Conservation (phyloP, 2,888 invertebrate genomes). For the Alloplasta piceator region DNA sequence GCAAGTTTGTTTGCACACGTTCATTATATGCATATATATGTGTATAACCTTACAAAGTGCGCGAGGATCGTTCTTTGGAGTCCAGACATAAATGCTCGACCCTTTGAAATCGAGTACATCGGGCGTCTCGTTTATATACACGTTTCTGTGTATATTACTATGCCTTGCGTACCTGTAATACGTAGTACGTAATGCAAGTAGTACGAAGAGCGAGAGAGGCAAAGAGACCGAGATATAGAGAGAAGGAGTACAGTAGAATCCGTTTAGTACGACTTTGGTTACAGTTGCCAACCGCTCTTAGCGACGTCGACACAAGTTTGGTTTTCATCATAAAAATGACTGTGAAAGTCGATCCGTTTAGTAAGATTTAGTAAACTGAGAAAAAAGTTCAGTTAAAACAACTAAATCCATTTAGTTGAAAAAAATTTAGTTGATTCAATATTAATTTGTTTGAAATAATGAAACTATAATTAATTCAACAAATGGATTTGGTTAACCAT, state of each 20-base stretch:
- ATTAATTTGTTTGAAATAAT: no score
- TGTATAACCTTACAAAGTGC: neutral
- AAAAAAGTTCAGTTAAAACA: no score
- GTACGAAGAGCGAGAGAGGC: constrained; percentile 5
- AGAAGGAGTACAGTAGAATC: constrained; percentile 4
- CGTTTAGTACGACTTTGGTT: no score
- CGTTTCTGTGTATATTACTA: constrained; percentile 10
- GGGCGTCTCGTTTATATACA: constrained; percentile 25
- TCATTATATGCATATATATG: neutral
- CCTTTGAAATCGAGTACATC: constrained; percentile 35
- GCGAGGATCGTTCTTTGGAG: constrained; percentile 24
- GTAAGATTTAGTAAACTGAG: no score
- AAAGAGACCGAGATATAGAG: constrained; percentile 14
- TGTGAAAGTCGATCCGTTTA: no score
- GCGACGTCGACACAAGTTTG: no score
- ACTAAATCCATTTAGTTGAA: no score
- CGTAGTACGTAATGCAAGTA: constrained; percentile 6
- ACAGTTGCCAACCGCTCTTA: no score
- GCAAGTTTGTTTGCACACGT: neutral
- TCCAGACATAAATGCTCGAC: constrained; percentile 18
- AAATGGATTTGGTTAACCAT: no score
- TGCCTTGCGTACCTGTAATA: constrained; percentile 13
- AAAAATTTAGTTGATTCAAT: no score
- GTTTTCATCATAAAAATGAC: no score
- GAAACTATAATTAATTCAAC: no score